Evolutionary conservation across 2,113 vertebrate genomes (phyloP).

Genomic region (Malaclemys terrapin): DNA sequence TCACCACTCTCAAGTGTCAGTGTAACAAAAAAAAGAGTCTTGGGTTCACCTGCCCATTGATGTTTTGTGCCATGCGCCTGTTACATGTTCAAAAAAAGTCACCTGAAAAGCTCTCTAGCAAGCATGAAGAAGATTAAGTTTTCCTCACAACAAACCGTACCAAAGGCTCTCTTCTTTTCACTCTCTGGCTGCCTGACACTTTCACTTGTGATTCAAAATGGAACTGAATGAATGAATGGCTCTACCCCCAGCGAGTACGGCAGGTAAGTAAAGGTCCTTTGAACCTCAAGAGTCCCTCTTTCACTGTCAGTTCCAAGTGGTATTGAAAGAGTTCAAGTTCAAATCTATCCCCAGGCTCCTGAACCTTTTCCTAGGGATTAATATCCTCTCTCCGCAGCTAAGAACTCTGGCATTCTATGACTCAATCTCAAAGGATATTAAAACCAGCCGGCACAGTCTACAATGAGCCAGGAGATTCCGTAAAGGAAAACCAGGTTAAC

Average conservation of each 20-base stretch:
- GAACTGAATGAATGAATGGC: slow-evolving; percentile 62
- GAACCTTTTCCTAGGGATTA: slow-evolving; percentile 54
- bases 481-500: slow-evolving; percentile 21
- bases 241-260: slow-evolving; percentile 28
- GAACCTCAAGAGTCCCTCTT: slow-evolving; percentile 65
- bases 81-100: neutral
- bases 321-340: slow-evolving; percentile 73
- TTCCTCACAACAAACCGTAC: neutral
- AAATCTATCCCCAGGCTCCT: slow-evolving; percentile 70
- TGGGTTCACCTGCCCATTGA: accelerated
- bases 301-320: slow-evolving; percentile 67
- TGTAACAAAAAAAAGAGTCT: accelerated
- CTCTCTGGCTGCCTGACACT: slow-evolving; percentile 21
- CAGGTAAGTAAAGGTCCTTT: slow-evolving; percentile 65
- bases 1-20: neutral
- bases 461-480: slow-evolving; percentile 63
- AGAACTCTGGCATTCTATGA: slow-evolving; percentile 69
- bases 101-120: neutral
- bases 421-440: slow-evolving; percentile 73
- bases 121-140: neutral
- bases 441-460: slow-evolving; percentile 64
- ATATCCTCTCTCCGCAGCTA: slow-evolving; percentile 70
- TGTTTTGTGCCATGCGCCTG: neutral
- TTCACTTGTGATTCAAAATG: slow-evolving; percentile 61
- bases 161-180: slow-evolving; percentile 28